A percentile compares a stretch with the other conserved stretches of the same genome.
Conservation (phyloP, 2,113 vertebrate genomes). For the Neolamprologus kungweensis region DNA sequence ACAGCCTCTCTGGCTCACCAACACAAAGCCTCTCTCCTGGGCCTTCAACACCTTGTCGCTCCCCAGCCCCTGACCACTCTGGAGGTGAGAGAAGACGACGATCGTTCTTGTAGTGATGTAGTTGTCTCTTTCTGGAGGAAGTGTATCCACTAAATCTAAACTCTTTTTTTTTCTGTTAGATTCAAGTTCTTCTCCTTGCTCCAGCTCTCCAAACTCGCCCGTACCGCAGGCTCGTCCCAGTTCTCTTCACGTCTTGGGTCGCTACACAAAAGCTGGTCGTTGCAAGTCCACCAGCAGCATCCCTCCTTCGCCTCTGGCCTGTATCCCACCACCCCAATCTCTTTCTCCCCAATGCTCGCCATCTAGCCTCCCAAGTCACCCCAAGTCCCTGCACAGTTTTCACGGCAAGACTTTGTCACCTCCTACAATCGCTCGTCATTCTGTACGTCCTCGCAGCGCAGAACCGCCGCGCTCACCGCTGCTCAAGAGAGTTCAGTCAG, state of each 20-base stretch:
- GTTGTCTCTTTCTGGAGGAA: background rate
- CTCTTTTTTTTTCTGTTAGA: constrained; percentile 64
- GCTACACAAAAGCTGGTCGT: constrained; percentile 80
- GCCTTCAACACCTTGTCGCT: constrained; percentile 78
- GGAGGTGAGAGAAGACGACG: constrained; percentile 62
- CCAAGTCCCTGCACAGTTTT: constrained; percentile 73
- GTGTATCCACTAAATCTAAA: background rate
- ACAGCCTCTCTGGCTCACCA: constrained; percentile 88
- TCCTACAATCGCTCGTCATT: constrained; percentile 79
- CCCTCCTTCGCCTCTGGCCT: constrained; percentile 88
- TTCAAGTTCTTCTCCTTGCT: constrained; percentile 83
- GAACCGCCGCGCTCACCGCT: constrained; percentile 81
- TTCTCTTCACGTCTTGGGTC: constrained; percentile 86
- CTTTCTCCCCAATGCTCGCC: constrained; percentile 83
- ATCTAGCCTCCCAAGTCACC: constrained; percentile 73
- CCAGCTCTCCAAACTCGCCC: constrained; percentile 88
- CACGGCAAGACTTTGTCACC: constrained; percentile 81
- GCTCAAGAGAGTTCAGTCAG: constrained; percentile 82
- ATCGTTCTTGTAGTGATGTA: background rate
- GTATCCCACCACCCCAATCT: constrained; percentile 80
- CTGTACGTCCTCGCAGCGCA: constrained; percentile 71
- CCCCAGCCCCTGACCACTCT: constrained; percentile 78
- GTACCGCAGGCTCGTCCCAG: constrained; percentile 87
- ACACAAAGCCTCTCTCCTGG: constrained; percentile 86
- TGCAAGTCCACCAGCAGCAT: constrained; percentile 93